Evolutionary conservation across 2,797 vertebrate genomes (phyloP).

Genomic region (Paramormyrops hopkinsi): DNA sequence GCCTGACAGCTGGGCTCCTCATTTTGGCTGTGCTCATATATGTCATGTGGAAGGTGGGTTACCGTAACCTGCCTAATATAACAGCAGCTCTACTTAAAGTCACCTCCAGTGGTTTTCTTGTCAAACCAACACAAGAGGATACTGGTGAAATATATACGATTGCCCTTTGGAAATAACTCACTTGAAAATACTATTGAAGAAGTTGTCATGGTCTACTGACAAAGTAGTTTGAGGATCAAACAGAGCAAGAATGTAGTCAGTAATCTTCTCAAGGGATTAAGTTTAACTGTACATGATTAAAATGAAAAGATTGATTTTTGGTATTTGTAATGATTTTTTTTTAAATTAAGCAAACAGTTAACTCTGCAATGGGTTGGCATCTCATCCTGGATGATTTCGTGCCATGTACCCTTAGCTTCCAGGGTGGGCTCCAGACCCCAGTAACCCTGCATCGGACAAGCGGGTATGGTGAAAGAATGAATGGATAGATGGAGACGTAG

Average conservation of each 20-base stretch:
- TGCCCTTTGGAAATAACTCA: not conserved
- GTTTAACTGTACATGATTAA: not conserved
- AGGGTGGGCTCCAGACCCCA: not conserved
- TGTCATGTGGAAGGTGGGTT: constrained; percentile 81
- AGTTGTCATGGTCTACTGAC: not conserved
- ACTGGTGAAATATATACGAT: not conserved
- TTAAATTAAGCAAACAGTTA: not conserved
- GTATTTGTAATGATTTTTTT: not conserved
- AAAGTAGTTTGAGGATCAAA: not conserved
- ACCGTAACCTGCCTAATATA: not conserved
- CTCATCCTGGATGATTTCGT: not conserved
- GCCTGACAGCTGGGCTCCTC: constrained; percentile 69
- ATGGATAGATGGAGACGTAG: not conserved
- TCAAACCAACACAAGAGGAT: not conserved
- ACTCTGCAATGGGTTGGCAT: not conserved
- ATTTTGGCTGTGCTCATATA: constrained; percentile 75
- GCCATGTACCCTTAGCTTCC: not conserved
- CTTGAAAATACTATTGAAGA: not conserved
- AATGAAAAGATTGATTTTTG: not conserved
- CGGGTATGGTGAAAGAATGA: not conserved
- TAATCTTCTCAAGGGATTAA: not conserved
- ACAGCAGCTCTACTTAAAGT: not conserved
- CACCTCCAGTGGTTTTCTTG: not conserved
- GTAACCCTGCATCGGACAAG: not conserved
- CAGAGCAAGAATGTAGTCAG: not conserved